These are phyloP conservation scores for Bombylius discolor DNA, from an alignment of 2,888 invertebrate genomes.

Conservation along the genomic window DNA sequence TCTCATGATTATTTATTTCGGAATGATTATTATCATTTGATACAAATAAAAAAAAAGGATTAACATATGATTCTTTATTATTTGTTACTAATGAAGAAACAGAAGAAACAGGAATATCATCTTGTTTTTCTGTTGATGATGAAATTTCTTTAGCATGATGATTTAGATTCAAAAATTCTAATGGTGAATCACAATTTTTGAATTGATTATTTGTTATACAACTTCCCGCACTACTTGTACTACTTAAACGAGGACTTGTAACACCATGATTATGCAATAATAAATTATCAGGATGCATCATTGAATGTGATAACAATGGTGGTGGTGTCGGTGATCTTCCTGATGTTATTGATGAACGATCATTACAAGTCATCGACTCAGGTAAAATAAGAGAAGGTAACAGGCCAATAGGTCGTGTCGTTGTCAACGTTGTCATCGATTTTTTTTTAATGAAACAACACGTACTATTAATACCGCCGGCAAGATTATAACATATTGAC, in stretches of 20 bases:
- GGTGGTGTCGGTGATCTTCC: neutral
- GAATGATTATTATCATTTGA: neutral
- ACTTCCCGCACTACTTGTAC: conserved; percentile 4
- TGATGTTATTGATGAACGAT: conserved; percentile 6
- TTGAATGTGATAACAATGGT: neutral
- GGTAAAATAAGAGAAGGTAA: conserved; percentile 11
- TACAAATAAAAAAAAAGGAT: neutral
- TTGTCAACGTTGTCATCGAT: conserved; percentile 20
- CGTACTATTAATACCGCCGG: neutral
- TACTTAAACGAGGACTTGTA: conserved; percentile 26
- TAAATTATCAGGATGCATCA: conserved; percentile 34
- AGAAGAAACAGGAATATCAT: neutral
- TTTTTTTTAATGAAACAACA: no score
- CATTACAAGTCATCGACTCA: conserved; percentile 11
- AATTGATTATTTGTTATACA: neutral
- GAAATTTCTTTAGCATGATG: neutral
- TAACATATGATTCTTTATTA: neutral
- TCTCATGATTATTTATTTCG: neutral
- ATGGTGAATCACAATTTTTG: neutral
- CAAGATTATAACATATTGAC: neutral
- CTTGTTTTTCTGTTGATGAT: neutral
- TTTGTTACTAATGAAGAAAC: neutral
- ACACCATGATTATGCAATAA: conserved; percentile 28
- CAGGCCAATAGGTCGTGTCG: conserved; percentile 15
- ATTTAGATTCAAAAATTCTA: neutral